Base-by-base conservation (phyloP, 2,888 invertebrate genomes). In the Cyclophora albipunctata region DNA sequence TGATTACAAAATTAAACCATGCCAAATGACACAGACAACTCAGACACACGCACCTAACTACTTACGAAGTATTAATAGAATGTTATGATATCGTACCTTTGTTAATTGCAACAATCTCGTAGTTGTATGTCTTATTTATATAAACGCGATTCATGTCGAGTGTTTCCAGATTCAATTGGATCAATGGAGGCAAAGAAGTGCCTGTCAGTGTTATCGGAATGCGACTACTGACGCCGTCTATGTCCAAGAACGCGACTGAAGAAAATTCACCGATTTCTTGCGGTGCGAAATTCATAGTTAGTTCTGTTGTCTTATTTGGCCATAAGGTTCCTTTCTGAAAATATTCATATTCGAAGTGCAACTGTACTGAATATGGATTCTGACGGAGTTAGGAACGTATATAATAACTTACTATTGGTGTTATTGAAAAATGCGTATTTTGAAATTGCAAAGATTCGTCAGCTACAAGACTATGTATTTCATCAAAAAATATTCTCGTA, bases 51-150 rank as follows among this genome's bases (percentile, higher is more conserved):
- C 53, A 57, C 20, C 20, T n/a, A n/a, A n/a, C n/a, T n/a, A 20
- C 20, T 20, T 20, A 20, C 20, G 20, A 34, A 46, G 3, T 34
- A 48, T 50, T 52, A 51, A 54, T 58, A 57, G 49, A 50, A 7
- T 20, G 45, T 42, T 41, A 35, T 34, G 5, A 46, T 51, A 5
- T 35, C 44, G 35, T 73, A 90, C 91, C 91, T 78, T 81, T 89
- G 67, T 91, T 91, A n/a, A 77, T 80, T 34, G 87, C 88, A 7
- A 90, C 83, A 34, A 92, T 81, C 84, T 93, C 91, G 60, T 91
- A 92, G 59, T 90, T 81, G 64, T 92, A 91, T 33, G 74, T 71
- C 20, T 91, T 90, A 55, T 90, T 90, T 34, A 92, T 81, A 58
- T 91, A 92, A 44, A 92, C 87, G 50, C 85, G 75, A 54, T 88